Base-by-base conservation (phyloP, 2,888 invertebrate species). In the Plebejus argus region DNA sequence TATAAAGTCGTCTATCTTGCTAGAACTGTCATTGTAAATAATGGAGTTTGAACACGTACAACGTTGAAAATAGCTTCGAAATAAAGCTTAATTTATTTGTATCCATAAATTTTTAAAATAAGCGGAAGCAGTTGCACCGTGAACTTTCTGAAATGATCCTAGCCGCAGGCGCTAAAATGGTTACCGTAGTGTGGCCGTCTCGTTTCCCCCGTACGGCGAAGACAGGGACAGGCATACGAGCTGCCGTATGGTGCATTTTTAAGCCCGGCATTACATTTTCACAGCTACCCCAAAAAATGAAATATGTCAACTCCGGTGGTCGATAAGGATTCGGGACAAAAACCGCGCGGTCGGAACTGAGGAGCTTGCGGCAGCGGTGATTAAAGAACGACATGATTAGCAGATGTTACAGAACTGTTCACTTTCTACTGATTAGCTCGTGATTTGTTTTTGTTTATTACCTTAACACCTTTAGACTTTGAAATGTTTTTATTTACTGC, bases 241-340 rank as follows among this genome's bases (percentile, higher is more conserved):
- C 85, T 84, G 87, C 89, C 90, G 91, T 90, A 85, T 91, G 91
- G 89, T 90, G 88, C 88, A 90, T 92, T 91, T 92, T 90, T 86
- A 87, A 84, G 85, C 84, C 84, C 82, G 85, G 88, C 89, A 88
- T 91, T 88, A 89, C 88, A 90, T 91, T 91, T 91, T 91, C 91
- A 91, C 90, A 90, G 90, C 88, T 89, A 91, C 90, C 91, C 91
- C 89, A 89, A 87, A 84, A 83, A 83, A 83, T 84, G 88, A 89
- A 92, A 91, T 90, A 91, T 91, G 89, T 91, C 86, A 87, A 89
- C 91, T 90, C 91, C 89, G 93, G 93, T 93, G 93, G 93, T 87
- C 93, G 85, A 82, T 81, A 85, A 82, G 85, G 86, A 85, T 86
- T 87, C 85, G 87, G 88, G 84, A 90, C 88, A 89, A 90, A 92